phyloP scores from a whole-genome alignment of 2,888 invertebrate genomes.

The Amphipoea oculea region DNA sequence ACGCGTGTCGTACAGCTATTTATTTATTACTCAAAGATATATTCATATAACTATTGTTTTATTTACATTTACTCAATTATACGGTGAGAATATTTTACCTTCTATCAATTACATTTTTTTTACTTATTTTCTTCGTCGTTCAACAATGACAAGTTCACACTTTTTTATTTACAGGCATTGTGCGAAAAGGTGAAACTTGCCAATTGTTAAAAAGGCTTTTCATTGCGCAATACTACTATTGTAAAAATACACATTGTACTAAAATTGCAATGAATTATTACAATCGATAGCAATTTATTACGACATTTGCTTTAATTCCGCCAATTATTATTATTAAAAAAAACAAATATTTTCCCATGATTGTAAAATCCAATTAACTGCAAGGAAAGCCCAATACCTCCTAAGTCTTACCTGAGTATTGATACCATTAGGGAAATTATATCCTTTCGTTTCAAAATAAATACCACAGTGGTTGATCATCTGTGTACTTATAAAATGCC shows the following conservation, averaged over 20 bases:
- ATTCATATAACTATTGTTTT: conserved; percentile 14
- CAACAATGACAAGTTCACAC: conserved; percentile 49
- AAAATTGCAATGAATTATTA: not conserved
- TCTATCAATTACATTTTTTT: conserved; percentile 16
- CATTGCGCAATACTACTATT: conserved; percentile 10
- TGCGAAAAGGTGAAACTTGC: conserved; percentile 52
- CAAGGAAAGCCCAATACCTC: not conserved
- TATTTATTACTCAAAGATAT: conserved; percentile 10
- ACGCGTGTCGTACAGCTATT: conserved; percentile 25
- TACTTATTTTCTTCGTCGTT: conserved; percentile 30
- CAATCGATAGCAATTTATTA: not conserved
- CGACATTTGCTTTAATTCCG: not conserved
- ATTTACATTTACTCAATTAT: conserved; percentile 17
- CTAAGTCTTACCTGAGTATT: not conserved
- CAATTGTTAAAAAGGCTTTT: conserved; percentile 25
- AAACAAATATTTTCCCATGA: not conserved
- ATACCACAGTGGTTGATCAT: not conserved
- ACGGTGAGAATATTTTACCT: conserved; percentile 38
- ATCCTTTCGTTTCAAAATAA: not conserved
- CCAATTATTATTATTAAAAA: not conserved
- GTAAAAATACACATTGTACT: not conserved
- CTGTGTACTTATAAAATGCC: not conserved
- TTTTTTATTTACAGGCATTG: conserved; percentile 48
- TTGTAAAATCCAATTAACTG: not conserved
- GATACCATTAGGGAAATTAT: not conserved